A percentile compares a stretch with the other conserved stretches of the same genome.
These are phyloP conservation scores for Vesta saturnalis DNA, from an alignment of 2,888 invertebrate genomes.

Conservation along the genomic window DNA sequence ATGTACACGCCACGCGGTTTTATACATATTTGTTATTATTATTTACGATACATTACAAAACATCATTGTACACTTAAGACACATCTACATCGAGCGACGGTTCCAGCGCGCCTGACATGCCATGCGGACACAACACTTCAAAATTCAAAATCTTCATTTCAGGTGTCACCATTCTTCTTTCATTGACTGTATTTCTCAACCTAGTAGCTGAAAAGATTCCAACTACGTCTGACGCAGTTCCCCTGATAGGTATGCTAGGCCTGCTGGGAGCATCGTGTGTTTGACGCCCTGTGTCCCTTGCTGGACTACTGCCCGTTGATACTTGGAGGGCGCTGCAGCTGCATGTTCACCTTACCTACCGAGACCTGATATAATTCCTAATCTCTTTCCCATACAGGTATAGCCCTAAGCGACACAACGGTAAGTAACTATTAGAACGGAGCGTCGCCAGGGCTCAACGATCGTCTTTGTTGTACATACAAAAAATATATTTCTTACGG, in stretches of 20 bases:
- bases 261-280: conserved; percentile 62
- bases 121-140: conserved; percentile 55
- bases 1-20: conserved; percentile 44
- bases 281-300: conserved; percentile 60
- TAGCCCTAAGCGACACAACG: conserved; percentile 29
- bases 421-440: conserved; percentile 34
- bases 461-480: conserved; percentile 12
- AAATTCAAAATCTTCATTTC: conserved; percentile 66
- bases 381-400: conserved; percentile 24
- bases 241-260: conserved; percentile 77
- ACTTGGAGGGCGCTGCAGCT: conserved; percentile 62
- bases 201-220: conserved; percentile 98
- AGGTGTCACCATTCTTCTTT: conserved; percentile 97
- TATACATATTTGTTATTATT: conserved; percentile 23
- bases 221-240: conserved; percentile 84
- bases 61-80: conserved; percentile 30
- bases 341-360: conserved; percentile 39
- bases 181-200: conserved; percentile 97
- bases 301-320: conserved; percentile 63
- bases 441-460: conserved; percentile 18
- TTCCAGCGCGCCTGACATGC: conserved; percentile 46
- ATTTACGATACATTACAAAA: conserved; percentile 29
- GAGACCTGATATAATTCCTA: conserved; percentile 24
- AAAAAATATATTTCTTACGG: background rate
- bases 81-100: conserved; percentile 42